Base-by-base conservation (phyloP, 2,113 vertebrate species). In the Myocastor coypus region DNA sequence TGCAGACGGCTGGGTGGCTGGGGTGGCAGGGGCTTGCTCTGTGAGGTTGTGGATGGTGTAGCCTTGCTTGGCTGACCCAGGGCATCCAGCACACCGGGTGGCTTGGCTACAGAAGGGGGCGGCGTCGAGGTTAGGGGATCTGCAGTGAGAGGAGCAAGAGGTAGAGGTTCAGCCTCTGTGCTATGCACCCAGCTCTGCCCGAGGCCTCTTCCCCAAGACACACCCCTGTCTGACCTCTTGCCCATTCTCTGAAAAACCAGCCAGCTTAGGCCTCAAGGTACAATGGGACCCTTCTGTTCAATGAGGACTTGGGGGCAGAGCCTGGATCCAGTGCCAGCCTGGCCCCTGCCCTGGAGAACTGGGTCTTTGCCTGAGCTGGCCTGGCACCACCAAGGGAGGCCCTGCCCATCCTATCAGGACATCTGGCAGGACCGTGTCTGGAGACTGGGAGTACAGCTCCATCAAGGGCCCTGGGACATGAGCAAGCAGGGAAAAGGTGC, bases 41-140 rank as follows among this genome's bases (percentile, higher is more conserved):
- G 98, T 0, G 95, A 96, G 90, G 82, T 77, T 75, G 98, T 90
- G 0, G 98, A 95, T 26, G 97, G 98, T 24, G 98, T 98, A 34
- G 98, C 97, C 98, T 99, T 99, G 5, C 98, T 97, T 84, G 99
- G 99, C 92, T 99, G 98, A 98, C 81, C 99, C 98, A 99, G 96
- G 66, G 98, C 98, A 94, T 99, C 99, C 69, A 99, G 98, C 89
- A 99, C 97, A 52, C 98, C 98, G 90, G 98, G 97, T 13, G 98
- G 98, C 98, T 99, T 99, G 22, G 98, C 98, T 77, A 98, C 98
- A 0, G 99, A 98, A 97, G 98, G 98, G 1, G 98, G 98, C 40
- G 98, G 98, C 5, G 98, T 98, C 69, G 98, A 94, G 86, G 98
- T 98, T 90, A 99, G 98, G 83, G 99, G 97, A 97, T 99, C 99